Base-by-base conservation (phyloP, 2,888 invertebrate species). In the Agrotis clavis region DNA sequence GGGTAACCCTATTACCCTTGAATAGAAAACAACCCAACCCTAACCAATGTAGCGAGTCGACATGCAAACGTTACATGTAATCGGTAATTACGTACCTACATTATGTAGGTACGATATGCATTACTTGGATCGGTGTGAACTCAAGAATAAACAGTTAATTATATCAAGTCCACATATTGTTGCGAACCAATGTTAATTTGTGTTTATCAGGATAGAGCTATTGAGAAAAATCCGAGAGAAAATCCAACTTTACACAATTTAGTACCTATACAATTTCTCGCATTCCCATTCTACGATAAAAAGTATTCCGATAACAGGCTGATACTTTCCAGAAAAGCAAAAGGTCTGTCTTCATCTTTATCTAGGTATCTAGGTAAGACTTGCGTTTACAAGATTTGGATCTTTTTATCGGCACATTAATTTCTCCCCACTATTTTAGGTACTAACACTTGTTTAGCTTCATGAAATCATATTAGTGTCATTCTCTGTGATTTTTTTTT, bases 121-220 rank as follows among this genome's bases (percentile, higher is more conserved):
- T 70, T 78, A 79, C 72, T 79, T 75, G 69, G 62, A 57, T 69
- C 60, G 48, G 81, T 82, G 81, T 81, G 79, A 79, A 81, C 71
- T 67, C 65, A 70, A 79, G 67, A 83, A 76, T 71, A 79, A 70
- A 79, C 80, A 68, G 71, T 75, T 72, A 75, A 83, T 82, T 75
- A 75, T 79, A 62, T 79, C 59, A 48, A 72, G 59, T 67, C 62
- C 61, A 67, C 74, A 64, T 59, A 67, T 69, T 79, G 59, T 69
- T 69, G 61, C 63, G 56, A 74, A 67, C 18, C 19, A 51, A 59
- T 78, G 30, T 66, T 57, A 64, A 79, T 66, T 53, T 69, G 21
- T 35, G 13, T 69, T 77, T 77, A 77, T 77, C 77, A 18, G 51
- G 14, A 63, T 4, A 9, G 16, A 35, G 19, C 57, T 30, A 61